Conservation (phyloP, 2,113 vertebrate species). For the Mesembrinibis cayennensis region DNA sequence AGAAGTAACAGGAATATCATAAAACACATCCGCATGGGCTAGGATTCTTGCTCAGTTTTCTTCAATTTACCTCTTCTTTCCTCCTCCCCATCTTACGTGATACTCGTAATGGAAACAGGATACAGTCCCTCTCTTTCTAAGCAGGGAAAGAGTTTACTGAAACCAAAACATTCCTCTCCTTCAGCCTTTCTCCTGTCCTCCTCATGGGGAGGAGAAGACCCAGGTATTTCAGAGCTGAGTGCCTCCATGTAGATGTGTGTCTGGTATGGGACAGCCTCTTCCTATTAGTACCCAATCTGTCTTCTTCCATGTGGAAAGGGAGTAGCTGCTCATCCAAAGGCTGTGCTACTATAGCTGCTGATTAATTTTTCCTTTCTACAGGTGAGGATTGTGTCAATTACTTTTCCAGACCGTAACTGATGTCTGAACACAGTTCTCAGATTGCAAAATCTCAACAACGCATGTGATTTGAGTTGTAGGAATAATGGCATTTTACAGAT, state of each 20-base stretch:
- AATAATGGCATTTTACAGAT: background rate
- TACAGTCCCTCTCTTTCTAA: background rate
- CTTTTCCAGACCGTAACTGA: background rate
- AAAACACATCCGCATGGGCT: background rate
- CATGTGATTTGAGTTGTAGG: background rate
- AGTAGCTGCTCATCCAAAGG: background rate
- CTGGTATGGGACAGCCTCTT: background rate
- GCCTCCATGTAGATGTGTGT: background rate
- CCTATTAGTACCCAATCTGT: background rate
- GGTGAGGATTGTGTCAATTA: background rate
- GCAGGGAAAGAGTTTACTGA: background rate
- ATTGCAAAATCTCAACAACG: background rate
- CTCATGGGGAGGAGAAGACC: no score
- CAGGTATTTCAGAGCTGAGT: background rate
- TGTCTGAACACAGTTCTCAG: background rate
- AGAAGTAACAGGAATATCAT: background rate
- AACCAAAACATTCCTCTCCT: background rate
- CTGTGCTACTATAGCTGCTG: background rate
- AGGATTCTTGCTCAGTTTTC: background rate
- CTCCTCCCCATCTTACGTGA: background rate
- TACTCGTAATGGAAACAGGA: background rate
- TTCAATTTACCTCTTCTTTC: background rate
- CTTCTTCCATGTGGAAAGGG: background rate
- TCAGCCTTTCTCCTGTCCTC: background rate
- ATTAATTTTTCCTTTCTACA: background rate